Evolutionary conservation across 2,888 invertebrate genomes (phyloP), one percentile per base, ranked within the genome.

Genomic region (Blomia tropicalis): DNA sequence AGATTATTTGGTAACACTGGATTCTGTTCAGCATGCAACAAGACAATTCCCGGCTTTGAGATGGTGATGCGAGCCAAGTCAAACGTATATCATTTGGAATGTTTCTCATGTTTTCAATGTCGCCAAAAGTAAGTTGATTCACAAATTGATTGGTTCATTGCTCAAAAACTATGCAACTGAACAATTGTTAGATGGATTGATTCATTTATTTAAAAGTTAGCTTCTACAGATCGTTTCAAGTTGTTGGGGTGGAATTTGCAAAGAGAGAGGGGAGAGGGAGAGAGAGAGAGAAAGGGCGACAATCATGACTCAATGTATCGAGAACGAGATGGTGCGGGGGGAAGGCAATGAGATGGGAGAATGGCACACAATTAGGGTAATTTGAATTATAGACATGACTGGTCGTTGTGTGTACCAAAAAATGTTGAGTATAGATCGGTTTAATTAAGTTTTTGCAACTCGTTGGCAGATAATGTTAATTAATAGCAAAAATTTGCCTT

Each of bases 11-110:
- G 69, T 7, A 66, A 64, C 22, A 68, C 68, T 14, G 69, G 69
- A 22, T 51, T 66, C 14, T 90, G 90, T 75, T 84, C 88, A 69
- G 88, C 88, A 63, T 91, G 90, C 78, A 84, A 83, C 76, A 89
- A 90, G 80, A 84, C 84, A 73, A 90, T 90, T 75, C 89, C 89
- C 66, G 88, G 89, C 68, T 90, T 89, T 77, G 90, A 90, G 78
- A 87, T 90, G 88, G 90, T 90, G 71, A 90, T 91, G 90, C 80
- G 88, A 74, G 89, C 56, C n/a, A 56, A 56, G 23, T 29, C 56
- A 2, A 56, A 56, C 23, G 56, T 56, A 14, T 56, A 56, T 25
- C 56, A 56, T 31, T 56, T 56, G 56, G 32, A 56, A 25, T 56
- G 31, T 56, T 56, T 56, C 29, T 32, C 31, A 11, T 56, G 56